These are phyloP conservation scores for Bombus sylvicola DNA, from an alignment of 1,140 invertebrate species.

Conservation along the genomic window DNA sequence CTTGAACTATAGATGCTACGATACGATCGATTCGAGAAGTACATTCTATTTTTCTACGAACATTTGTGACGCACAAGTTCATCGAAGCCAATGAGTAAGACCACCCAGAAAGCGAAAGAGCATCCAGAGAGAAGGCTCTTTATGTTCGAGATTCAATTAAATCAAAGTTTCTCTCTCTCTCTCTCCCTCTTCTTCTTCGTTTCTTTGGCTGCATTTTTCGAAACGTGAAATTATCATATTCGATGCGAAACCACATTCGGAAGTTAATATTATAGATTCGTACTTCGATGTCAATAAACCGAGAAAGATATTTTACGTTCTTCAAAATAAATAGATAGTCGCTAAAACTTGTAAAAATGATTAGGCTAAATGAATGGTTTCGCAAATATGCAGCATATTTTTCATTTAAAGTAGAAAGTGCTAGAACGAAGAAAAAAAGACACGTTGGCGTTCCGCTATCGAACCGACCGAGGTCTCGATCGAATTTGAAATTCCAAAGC, in stretches of 20 bases:
- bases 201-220: no score
- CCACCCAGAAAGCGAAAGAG: neutral
- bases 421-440: neutral
- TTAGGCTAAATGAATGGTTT: neutral
- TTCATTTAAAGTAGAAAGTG: neutral
- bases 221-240: no score
- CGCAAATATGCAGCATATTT: neutral
- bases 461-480: neutral
- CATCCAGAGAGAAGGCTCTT: neutral
- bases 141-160: neutral
- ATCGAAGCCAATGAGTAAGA: neutral
- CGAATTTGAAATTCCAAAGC: conserved; percentile 26
- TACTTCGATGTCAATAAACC: no score
- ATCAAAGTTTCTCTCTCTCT: neutral
- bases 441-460: neutral
- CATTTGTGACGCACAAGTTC: neutral
- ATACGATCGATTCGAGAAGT: neutral
- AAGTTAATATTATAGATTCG: no score
- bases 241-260: no score
- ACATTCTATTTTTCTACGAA: neutral
- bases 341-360: no score
- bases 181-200: no score
- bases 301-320: no score
- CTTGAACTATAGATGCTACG: neutral
- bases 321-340: no score